Evolutionary conservation across 1,140 invertebrate species (phyloP).

Genomic region (Nomia melanderi): DNA sequence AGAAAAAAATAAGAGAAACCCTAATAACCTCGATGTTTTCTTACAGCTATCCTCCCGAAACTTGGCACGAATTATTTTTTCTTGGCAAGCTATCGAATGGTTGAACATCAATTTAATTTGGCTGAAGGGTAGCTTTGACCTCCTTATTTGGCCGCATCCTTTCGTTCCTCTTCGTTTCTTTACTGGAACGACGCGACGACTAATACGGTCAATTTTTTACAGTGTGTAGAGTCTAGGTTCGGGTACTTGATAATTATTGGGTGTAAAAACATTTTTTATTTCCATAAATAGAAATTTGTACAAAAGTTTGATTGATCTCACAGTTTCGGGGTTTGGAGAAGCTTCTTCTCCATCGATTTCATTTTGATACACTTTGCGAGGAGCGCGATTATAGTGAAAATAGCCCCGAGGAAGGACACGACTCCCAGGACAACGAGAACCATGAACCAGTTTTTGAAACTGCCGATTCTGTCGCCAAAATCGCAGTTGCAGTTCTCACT

Average conservation of each 20-base stretch:
- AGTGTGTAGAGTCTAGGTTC: no score
- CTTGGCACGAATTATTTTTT: no score
- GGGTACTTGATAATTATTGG: not conserved
- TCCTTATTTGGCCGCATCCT: no score
- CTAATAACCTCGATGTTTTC: no score
- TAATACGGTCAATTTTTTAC: no score
- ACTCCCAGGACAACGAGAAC: slow-evolving; percentile 73
- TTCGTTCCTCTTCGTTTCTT: no score
- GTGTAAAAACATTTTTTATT: slow-evolving; percentile 15
- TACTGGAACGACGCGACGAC: no score
- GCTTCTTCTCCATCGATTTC: slow-evolving; percentile 70
- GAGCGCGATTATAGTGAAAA: slow-evolving; percentile 71
- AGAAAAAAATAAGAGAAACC: no score
- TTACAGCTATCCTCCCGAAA: no score
- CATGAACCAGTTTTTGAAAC: slow-evolving; percentile 77
- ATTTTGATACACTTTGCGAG: slow-evolving; percentile 71
- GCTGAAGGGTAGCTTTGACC: no score
- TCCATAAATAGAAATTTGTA: slow-evolving; percentile 79
- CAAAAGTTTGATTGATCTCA: slow-evolving; percentile 32
- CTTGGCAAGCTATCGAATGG: no score
- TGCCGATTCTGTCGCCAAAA: slow-evolving; percentile 72
- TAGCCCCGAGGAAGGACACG: slow-evolving; percentile 72
- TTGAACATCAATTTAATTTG: no score
- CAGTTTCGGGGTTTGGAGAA: slow-evolving; percentile 71
- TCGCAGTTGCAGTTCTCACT: slow-evolving; percentile 73